Evolutionary conservation across 1,140 invertebrate species (phyloP).

Genomic region (Teleogryllus occipitalis): DNA sequence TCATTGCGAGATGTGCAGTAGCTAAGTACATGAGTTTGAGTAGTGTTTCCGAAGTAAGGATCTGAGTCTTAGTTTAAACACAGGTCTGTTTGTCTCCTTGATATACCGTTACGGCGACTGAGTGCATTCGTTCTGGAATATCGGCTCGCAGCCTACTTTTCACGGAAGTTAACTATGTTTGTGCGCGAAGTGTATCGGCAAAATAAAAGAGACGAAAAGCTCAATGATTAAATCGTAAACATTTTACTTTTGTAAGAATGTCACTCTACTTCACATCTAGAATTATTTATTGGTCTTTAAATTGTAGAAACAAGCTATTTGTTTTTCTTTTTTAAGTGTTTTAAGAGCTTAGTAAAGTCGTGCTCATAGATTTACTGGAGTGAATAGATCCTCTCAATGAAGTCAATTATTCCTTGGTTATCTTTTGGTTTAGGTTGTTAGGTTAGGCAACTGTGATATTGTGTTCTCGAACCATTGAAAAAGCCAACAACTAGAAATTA

Average conservation of each 20-base stretch:
- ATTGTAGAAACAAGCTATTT: background rate
- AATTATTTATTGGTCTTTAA: background rate
- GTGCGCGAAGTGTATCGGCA: too few species aligned
- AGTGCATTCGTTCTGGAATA: background rate
- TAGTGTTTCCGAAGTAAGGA: too few species aligned
- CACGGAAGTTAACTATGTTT: too few species aligned
- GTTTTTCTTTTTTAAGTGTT: background rate
- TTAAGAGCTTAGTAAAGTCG: background rate
- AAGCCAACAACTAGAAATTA: background rate
- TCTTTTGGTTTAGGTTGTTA: background rate
- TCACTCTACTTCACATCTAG: background rate
- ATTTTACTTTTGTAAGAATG: background rate
- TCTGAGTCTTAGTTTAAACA: too few species aligned
- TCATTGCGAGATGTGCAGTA: too few species aligned
- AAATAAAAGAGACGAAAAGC: background rate
- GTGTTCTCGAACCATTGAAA: background rate
- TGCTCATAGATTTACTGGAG: background rate
- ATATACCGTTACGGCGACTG: background rate
- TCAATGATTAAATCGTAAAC: background rate
- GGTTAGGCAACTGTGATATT: background rate
- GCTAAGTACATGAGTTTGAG: too few species aligned
- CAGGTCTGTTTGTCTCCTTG: too few species aligned
- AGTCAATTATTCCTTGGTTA: background rate
- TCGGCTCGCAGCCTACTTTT: too few species aligned
- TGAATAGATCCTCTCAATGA: background rate